Conservation (phyloP, 2,113 vertebrate genomes). For the Maccullochella peelii region DNA sequence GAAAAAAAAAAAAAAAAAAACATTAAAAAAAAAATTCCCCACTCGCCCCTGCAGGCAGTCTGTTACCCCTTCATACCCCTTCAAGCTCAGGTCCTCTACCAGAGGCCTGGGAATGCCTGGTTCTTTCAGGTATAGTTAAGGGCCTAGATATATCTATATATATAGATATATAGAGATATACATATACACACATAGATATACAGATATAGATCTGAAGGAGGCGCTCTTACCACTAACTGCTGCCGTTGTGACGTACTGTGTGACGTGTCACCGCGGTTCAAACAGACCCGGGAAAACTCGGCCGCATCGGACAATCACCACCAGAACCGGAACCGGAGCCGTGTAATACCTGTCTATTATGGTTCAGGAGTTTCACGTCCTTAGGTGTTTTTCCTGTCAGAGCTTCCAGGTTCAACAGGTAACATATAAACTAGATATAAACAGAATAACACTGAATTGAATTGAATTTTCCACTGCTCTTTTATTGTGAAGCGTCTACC, state of each 20-base stretch:
- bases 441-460: too few relatives aligned
- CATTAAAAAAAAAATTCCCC: too few relatives aligned
- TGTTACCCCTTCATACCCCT: too few relatives aligned
- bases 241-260: not conserved
- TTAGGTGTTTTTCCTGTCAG: slow-evolving; percentile 66
- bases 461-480: not conserved
- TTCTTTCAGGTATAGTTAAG: too few relatives aligned
- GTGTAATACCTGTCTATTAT: not conserved
- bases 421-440: not conserved
- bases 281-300: slow-evolving; percentile 10
- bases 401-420: slow-evolving; percentile 77
- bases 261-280: not conserved
- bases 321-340: not conserved
- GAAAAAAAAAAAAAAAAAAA: too few relatives aligned
- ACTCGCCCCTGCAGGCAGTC: too few relatives aligned
- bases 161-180: too few relatives aligned
- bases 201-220: not conserved
- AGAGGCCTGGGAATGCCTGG: too few relatives aligned
- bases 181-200: too few relatives aligned
- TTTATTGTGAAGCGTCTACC: not conserved
- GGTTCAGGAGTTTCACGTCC: slow-evolving; percentile 71
- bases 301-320: rapidly evolving
- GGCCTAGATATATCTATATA: too few relatives aligned
- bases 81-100: too few relatives aligned
- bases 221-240: not conserved